Evolutionary conservation across 1,140 invertebrate genomes (phyloP), one percentile per base, ranked within the genome.

Genomic region (Drosophila lini): DNA sequence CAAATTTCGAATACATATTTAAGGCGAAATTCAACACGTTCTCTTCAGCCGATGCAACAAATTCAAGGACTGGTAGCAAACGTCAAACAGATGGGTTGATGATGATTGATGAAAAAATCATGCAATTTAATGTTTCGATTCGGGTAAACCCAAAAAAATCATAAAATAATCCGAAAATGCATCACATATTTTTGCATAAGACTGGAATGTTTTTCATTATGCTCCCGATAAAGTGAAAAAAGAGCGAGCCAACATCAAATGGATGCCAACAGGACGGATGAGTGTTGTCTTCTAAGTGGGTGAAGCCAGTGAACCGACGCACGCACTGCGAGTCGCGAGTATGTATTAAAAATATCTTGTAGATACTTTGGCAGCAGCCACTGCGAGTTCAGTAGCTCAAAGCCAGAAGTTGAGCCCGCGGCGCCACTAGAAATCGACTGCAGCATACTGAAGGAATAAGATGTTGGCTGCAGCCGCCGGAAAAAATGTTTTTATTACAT

Each of bases 401-500:
- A 80, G 78, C 75, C 32, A 63, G 41, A 68, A 69, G 61, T 65
- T 69, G 53, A 41, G 80, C 80, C 48, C 45, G 41, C 38, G 38
- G 61, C 40, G 64, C 57, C 73, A 74, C 82, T 88, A 88, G 83
- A 89, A 88, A 80, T 88, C 77, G 77, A 80, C 84, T 88, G 81
- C 65, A 83, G 75, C 61, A 58, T 50, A 38, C 52, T 36, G 28
- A 85, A 36, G 50, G 59, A 86, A 88, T 86, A 86, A 88, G 82
- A 86, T 74, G 83, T 86, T 81, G 48, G 78, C 76, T 57, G 61
- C 64, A 74, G 73, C 56, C 74, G 79, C 48, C 59, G 61, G 52
- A 89, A 89, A 89, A 89, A 89, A 89, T 89, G 80, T 89, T 89
- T 89, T 89, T 89, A 89, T 89, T 89, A 89, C 80, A 89, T 89